Base-by-base conservation (phyloP, 2,888 invertebrate species). In the Eueremaeus valkanovi region DNA sequence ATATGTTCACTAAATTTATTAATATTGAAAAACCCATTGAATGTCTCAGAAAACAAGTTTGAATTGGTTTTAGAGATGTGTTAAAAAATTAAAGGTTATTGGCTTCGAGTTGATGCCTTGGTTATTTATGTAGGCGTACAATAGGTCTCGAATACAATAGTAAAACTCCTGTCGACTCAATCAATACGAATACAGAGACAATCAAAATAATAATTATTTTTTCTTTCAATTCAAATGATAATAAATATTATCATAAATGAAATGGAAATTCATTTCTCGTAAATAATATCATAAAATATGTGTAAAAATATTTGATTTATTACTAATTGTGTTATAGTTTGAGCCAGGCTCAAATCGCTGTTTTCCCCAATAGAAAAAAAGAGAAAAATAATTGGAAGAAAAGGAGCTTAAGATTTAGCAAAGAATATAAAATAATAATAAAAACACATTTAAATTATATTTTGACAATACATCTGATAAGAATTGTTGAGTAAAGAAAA, bases 21-120 rank as follows among this genome's bases (percentile, higher is more conserved):
- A 40, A 40, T 2, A 16, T 45, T 3, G 45, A 45, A 45, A 45
- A 45, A 45, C 45, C 45, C 45, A 45, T 45, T 45, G 45, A 45
- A 45, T 9, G 5, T 16, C 11, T 9, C 8, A n/a, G 24, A 55
- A 55, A 55, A 55, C 27, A 55, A 21, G 5, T 55, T 55, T 55
- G 3, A 55, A 55, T 21, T 21, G n/a, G 1, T 24, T 24, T 24
- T 3, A 55, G 3, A 21, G 21, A 24, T 21, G 27, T 24, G 3
- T 21, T 55, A n/a, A 55, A 18, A 55, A 55, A 55, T n/a, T n/a
- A 55, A 55, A 55, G 55, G 55, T 55, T 55, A 55, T n/a, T 55
- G 55, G 55, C 55, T 24, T 21, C 3, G 21, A 55, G 55, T 55
- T n/a, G 11, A 11, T 55, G 27, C 24, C 21, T n/a, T n/a, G n/a